Percentiles rank a stretch among this genome's conserved stretches.
phyloP scores from a whole-genome alignment of 2,888 invertebrate species.

The Eutolmus rufibarbis region DNA sequence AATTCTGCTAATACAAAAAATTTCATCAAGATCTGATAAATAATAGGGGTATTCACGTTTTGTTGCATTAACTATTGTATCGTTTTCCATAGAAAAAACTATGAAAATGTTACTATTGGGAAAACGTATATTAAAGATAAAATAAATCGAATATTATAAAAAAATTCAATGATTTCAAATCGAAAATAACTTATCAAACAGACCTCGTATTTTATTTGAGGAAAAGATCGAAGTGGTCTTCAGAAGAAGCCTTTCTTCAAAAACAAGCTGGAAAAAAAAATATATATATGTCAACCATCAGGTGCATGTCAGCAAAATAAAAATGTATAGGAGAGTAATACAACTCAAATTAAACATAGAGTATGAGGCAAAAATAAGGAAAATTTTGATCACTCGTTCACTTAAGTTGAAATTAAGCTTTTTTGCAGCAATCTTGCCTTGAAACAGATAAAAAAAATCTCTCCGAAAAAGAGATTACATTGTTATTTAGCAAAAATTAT shows the following conservation, averaged over 20 bases:
- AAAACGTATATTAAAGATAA: neutral
- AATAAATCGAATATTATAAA: neutral
- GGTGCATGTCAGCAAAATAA: neutral
- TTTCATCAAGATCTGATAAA: neutral
- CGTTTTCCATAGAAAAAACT: too few relatives aligned
- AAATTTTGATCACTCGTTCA: slow-evolving; percentile 40
- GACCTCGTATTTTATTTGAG: neutral
- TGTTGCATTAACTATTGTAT: too few relatives aligned
- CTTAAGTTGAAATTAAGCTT: slow-evolving; percentile 46
- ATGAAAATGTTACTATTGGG: too few relatives aligned
- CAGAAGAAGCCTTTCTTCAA: neutral
- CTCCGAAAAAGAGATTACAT: neutral
- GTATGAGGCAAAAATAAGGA: neutral
- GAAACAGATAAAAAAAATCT: slow-evolving; percentile 33
- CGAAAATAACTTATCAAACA: neutral
- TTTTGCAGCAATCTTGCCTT: slow-evolving; percentile 44
- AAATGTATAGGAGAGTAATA: neutral
- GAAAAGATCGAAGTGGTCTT: neutral
- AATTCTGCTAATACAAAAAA: neutral
- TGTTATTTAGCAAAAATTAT: slow-evolving; percentile 14
- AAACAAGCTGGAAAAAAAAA: neutral
- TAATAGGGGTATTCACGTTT: too few relatives aligned
- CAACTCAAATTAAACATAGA: neutral
- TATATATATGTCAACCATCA: neutral
- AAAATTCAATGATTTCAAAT: neutral